Base-by-base conservation (phyloP, 2,888 invertebrate genomes). In the Syritta pipiens region DNA sequence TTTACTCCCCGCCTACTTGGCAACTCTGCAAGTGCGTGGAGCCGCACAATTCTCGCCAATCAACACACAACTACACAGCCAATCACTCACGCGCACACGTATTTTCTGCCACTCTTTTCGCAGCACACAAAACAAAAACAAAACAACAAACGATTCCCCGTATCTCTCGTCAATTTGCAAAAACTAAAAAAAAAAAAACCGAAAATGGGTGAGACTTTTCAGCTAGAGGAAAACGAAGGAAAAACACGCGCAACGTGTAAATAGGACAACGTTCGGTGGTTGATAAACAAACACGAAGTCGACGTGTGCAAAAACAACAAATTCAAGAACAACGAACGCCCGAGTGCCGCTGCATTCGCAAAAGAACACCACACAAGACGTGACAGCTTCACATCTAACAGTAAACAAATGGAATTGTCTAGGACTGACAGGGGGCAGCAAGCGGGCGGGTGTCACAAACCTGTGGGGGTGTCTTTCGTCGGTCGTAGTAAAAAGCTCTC, bases 401-500 rank as follows among this genome's bases (percentile, higher is more conserved):
- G 69, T 76, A 76, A 76, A 69, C 69, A n/a, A 76, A 76, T 57
- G 28, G 20, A 51, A 63, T 12, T 26, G 26, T 19, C 53, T 42
- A 9, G 68, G 48, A 68, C n/a, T n/a, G n/a, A n/a, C n/a, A n/a
- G n/a, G n/a, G n/a, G n/a, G n/a, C n/a, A n/a, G n/a, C n/a, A n/a
- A n/a, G n/a, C n/a, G n/a, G n/a, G n/a, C n/a, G n/a, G n/a, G n/a
- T n/a, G n/a, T n/a, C n/a, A n/a, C n/a, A n/a, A n/a, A n/a, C n/a
- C n/a, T n/a, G n/a, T n/a, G n/a, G n/a, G n/a, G n/a, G n/a, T n/a
- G n/a, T n/a, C n/a, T n/a, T n/a, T 71, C 55, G 60, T 44, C 35
- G n/a, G 69, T 60, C 5, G 51, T 65, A 60, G 53, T 40, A 63
- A 63, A 60, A 76, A 76, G 76, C 76, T 69, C 55, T 51, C 37